Evolutionary conservation across 2,888 invertebrate genomes (phyloP).

Genomic region (Megaustenia siamemsis): DNA sequence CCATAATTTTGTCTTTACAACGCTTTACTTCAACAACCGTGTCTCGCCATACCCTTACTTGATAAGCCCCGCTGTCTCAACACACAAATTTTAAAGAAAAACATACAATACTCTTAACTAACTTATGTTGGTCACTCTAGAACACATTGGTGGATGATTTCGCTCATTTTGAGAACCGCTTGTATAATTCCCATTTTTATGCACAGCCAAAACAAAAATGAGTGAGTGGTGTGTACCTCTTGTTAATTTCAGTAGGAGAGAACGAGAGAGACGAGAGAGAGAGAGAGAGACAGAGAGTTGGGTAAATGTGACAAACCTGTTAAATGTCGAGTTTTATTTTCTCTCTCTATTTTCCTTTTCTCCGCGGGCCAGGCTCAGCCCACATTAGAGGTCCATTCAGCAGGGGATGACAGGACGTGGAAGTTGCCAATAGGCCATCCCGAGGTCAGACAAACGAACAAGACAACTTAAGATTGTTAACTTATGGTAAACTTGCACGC

Average conservation of each 20-base stretch:
- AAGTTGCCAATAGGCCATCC: background rate
- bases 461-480: constrained; percentile 33
- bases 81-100: no score
- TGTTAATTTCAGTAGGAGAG: no score
- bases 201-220: no score
- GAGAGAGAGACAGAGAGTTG: background rate
- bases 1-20: no score
- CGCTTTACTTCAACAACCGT: no score
- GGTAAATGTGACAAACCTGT: background rate
- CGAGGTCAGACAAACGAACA: background rate
- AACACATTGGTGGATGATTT: no score
- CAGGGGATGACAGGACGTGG: constrained; percentile 26
- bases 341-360: background rate
- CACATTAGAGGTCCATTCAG: constrained; percentile 25
- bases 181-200: no score
- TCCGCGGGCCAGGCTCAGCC: background rate
- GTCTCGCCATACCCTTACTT: no score
- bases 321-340: background rate
- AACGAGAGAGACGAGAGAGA: background rate
- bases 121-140: no score
- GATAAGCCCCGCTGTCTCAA: no score
- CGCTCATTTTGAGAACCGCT: no score
- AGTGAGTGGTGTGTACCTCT: background rate
- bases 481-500: constrained; percentile 13
- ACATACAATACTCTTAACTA: no score